Evolutionary conservation across 2,797 vertebrate species (phyloP), one percentile per base, ranked within the genome.

Genomic region (Argya squamiceps): DNA sequence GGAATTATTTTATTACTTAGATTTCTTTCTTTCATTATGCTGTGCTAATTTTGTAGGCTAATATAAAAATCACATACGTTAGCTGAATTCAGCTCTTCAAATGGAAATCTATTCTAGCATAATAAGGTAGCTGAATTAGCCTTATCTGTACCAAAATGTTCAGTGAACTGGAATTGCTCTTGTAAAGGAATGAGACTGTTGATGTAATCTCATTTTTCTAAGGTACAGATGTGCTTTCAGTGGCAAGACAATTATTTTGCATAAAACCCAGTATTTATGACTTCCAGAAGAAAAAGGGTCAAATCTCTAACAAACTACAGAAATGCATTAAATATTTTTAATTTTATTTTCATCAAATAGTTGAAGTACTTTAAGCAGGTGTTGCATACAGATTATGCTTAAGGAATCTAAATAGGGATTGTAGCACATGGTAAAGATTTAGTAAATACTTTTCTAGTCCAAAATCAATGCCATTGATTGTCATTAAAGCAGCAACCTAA

Each of bases 401-500:
- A 96, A 94, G 70, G 93, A 97, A 97, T 96, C 80, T 95, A 88
- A 96, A 96, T 73, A 91, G 93, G 41, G 60, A 97, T 82, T 94
- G 90, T 84, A 97, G 93, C 96, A 97, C 93, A 88, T n/a, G 80
- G 97, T 95, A 94, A 98, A 97, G 98, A 98, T 97, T 95, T 95
- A 98, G 97, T 98, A 98, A 98, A 98, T 95, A 97, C 96, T 98
- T 96, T 98, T 98, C 98, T 98, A 89, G 93, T 98, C 96, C 94
- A 94, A 81, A 97, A 98, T 98, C 98, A 97, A 98, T 98, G 84
- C 39, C 89, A 98, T 98, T 56, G 98, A 99, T 98, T 97, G 97
- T 96, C 97, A 98, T 98, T 96, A 98, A 98, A 98, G 97, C 79
- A 77, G 96, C 97, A 97, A 97, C 98, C 96, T 96, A 93, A 94